Conservation (phyloP, 2,113 vertebrate genomes). For the Neotoma lepida region DNA sequence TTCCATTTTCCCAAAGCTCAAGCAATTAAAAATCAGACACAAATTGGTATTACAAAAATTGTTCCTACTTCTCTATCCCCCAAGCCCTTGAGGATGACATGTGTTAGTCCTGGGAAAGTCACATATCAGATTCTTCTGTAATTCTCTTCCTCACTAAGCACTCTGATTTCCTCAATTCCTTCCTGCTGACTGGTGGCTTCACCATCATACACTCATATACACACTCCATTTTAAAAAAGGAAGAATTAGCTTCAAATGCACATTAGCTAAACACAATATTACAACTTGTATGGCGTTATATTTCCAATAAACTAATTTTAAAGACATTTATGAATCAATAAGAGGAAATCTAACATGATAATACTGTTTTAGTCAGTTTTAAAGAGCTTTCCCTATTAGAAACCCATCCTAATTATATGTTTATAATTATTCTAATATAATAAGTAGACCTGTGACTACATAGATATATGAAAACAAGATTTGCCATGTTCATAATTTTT, state of each 20-base stretch:
- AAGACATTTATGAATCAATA: not conserved
- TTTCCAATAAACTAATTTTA: not conserved
- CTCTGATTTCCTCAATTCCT: not conserved
- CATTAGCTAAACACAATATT: not conserved
- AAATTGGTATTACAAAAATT: not conserved
- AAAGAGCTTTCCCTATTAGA: not conserved
- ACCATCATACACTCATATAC: not conserved
- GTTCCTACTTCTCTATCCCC: not conserved
- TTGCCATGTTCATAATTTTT: not conserved
- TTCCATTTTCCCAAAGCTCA: not conserved
- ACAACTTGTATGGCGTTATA: not conserved
- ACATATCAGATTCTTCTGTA: not conserved
- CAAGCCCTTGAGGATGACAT: not conserved
- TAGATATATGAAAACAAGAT: not conserved
- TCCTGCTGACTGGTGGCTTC: not conserved
- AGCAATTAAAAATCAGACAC: not conserved
- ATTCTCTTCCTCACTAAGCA: not conserved
- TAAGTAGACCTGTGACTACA: not conserved
- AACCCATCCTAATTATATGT: not conserved
- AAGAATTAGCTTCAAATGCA: not conserved
- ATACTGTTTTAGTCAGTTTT: not conserved
- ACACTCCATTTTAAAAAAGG: not conserved
- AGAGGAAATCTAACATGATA: not conserved
- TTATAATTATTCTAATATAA: not conserved
- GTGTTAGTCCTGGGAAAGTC: not conserved